Conservation (phyloP, 1,140 invertebrate genomes). For the Zaprionus inermis region DNA sequence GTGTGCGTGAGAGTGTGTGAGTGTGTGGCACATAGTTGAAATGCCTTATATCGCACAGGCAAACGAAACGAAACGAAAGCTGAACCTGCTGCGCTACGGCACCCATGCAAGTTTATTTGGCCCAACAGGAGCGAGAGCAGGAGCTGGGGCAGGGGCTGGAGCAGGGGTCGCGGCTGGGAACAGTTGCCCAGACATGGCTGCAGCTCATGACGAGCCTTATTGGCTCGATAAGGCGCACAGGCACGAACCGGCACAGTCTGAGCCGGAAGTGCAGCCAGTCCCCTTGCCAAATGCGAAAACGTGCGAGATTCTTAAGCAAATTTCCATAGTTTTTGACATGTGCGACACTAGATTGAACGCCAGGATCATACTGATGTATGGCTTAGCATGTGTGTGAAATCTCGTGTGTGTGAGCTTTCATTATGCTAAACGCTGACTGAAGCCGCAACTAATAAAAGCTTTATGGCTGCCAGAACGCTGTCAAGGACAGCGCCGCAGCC, state of each 20-base stretch:
- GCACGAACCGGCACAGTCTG: slow-evolving; percentile 45
- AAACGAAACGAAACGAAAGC: slow-evolving; percentile 53
- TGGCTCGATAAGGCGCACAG: slow-evolving; percentile 69
- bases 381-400: slow-evolving; percentile 13
- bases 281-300: slow-evolving; percentile 46
- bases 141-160: not conserved
- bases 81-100: not conserved
- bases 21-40: slow-evolving; percentile 23
- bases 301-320: slow-evolving; percentile 68
- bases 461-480: slow-evolving; percentile 47
- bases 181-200: slow-evolving; percentile 21
- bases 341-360: slow-evolving; percentile 77
- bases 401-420: slow-evolving; percentile 45
- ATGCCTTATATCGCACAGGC: slow-evolving; percentile 16
- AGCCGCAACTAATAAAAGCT: slow-evolving; percentile 71
- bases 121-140: slow-evolving; percentile 40
- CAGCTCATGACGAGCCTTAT: slow-evolving; percentile 57
- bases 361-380: slow-evolving; percentile 46
- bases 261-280: slow-evolving; percentile 29
- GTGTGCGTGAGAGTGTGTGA: not conserved
- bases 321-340: slow-evolving; percentile 76
- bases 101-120: slow-evolving; percentile 66
- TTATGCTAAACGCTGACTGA: slow-evolving; percentile 49
- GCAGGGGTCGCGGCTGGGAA: not conserved
- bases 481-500: too few relatives aligned